Evolutionary conservation across 2,797 vertebrate genomes (phyloP).

Genomic region (Manis pentadactyla): DNA sequence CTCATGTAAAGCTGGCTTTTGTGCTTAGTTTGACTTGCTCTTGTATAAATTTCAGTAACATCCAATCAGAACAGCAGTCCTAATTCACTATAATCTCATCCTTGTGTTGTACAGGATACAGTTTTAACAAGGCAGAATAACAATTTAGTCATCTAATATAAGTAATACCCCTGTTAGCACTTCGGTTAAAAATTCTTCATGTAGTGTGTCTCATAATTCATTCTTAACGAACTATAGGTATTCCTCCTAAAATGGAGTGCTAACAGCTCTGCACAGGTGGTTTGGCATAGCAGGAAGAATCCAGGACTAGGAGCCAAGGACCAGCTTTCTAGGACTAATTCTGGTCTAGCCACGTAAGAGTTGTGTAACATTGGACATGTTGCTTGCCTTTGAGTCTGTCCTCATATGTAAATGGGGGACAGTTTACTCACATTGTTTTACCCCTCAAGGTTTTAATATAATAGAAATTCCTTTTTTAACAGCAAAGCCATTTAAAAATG

Average conservation of each 20-base stretch:
- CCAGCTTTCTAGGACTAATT: not conserved
- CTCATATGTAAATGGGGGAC: not conserved
- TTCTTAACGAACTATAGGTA: not conserved
- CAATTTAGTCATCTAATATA: not conserved
- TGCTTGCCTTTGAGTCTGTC: slow-evolving; percentile 13
- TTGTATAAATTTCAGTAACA: not conserved
- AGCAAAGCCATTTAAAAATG: not conserved
- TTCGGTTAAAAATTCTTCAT: slow-evolving; percentile 41
- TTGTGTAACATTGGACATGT: not conserved
- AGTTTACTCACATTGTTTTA: not conserved
- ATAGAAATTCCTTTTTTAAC: not conserved
- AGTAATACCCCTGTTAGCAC: not conserved
- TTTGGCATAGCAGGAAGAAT: not conserved
- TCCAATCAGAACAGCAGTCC: not conserved
- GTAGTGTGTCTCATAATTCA: not conserved
- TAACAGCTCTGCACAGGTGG: not conserved
- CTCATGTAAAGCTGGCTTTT: not conserved
- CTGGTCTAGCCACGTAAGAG: not conserved
- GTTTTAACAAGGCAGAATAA: slow-evolving; percentile 3
- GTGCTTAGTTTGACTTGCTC: not conserved
- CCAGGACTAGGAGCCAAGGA: not conserved
- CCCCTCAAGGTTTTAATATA: not conserved
- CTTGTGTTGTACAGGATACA: not conserved
- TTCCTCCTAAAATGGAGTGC: not conserved
- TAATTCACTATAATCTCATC: slow-evolving; percentile 13